Conservation (phyloP, 2,797 vertebrate genomes). For the Gymnoscopelus braueri region DNA sequence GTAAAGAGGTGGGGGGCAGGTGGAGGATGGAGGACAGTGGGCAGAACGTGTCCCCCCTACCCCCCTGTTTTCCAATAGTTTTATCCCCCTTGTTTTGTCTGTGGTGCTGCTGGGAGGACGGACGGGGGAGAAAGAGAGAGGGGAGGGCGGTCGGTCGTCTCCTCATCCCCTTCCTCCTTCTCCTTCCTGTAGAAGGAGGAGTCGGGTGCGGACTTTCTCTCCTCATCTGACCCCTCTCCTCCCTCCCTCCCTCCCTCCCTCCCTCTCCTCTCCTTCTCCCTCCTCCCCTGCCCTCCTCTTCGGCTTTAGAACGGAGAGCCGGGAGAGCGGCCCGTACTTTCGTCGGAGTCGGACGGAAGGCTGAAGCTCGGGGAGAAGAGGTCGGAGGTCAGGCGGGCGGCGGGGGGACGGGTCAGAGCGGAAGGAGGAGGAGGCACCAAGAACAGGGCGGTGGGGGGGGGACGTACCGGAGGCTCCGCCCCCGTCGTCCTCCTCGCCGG, state of each 20-base stretch:
- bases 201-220: neutral
- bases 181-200: neutral
- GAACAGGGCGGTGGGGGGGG: conserved; percentile 86
- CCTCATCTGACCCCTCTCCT: conserved; percentile 32
- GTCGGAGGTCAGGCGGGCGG: neutral
- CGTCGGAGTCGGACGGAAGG: conserved; percentile 74
- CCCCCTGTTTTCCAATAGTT: too few relatives aligned
- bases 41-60: too few relatives aligned
- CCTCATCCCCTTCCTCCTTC: neutral
- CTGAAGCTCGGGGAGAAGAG: conserved; percentile 45
- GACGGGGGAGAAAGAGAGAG: too few relatives aligned
- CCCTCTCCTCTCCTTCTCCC: conserved; percentile 24
- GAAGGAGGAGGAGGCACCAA: conserved; percentile 71
- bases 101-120: too few relatives aligned
- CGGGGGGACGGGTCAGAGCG: conserved; percentile 75
- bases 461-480: conserved; percentile 84
- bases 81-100: too few relatives aligned
- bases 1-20: too few relatives aligned
- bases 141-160: too few relatives aligned
- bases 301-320: conserved; percentile 87
- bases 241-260: conserved; percentile 21
- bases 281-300: conserved; percentile 18
- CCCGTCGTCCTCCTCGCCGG: conserved; percentile 87
- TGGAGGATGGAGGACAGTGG: too few relatives aligned
- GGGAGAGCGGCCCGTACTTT: conserved; percentile 90